These are phyloP conservation scores for Amazona ochrocephala DNA, from an alignment of 2,797 vertebrate genomes.

Conservation along the genomic window DNA sequence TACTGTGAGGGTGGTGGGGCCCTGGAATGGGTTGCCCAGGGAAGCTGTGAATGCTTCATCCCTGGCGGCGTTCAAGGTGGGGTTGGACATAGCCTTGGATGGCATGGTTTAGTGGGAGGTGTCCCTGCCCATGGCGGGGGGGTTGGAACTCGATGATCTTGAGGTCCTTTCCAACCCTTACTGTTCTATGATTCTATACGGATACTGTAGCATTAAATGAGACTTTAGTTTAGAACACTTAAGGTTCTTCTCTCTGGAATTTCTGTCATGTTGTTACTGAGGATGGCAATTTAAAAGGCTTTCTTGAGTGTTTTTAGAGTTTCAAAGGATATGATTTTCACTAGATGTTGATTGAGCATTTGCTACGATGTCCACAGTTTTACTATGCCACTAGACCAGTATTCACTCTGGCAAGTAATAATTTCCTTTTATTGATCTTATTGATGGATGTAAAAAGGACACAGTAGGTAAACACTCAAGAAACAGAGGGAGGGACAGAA, in stretches of 20 bases:
- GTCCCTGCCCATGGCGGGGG: no score
- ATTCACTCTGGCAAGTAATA: not conserved
- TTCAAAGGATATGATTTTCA: not conserved
- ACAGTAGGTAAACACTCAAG: not conserved
- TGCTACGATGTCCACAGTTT: not conserved
- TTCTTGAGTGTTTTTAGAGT: not conserved
- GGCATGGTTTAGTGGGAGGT: no score
- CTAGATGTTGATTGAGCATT: not conserved
- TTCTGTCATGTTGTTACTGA: not conserved
- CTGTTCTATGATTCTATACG: no score
- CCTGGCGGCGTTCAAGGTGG: no score
- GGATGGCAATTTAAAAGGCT: not conserved
- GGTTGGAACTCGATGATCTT: no score
- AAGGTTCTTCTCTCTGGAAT: not conserved
- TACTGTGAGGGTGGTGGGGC: no score
- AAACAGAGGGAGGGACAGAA: not conserved
- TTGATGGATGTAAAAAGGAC: not conserved
- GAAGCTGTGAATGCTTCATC: no score
- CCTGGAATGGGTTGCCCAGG: no score
- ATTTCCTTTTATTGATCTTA: not conserved
- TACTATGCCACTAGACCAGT: not conserved
- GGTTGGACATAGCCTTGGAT: no score
- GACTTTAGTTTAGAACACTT: not conserved
- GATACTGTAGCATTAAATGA: not conserved
- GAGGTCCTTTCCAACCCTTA: no score